Evolutionary conservation across 2,113 vertebrate species (phyloP).

Genomic region (Burhinus bistriatus): DNA sequence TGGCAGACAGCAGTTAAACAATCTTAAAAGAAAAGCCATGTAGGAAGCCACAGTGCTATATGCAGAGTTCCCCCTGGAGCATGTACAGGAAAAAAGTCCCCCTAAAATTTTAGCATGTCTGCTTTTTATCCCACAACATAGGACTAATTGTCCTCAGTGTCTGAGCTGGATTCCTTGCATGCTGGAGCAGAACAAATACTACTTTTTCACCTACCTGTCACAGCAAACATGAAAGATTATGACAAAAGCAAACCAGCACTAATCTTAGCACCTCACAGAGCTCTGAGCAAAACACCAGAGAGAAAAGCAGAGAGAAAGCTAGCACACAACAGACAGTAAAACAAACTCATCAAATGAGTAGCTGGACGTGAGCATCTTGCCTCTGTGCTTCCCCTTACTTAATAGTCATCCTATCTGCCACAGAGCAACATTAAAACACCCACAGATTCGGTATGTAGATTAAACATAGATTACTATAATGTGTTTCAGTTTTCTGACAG

Average conservation of each 20-base stretch:
- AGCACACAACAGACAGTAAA: neutral
- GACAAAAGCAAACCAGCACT: constrained; percentile 10
- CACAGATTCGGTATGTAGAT: rapidly evolving
- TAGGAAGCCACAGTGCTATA: neutral
- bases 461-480: neutral
- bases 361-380: neutral
- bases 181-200: constrained; percentile 34
- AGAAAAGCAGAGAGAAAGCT: neutral
- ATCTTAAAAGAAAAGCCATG: constrained; percentile 26
- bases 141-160: neutral
- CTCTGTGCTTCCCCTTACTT: neutral
- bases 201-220: constrained; percentile 37
- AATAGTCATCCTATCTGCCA: neutral
- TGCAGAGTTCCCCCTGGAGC: neutral
- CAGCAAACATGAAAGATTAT: constrained; percentile 10
- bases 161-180: neutral
- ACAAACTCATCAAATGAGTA: neutral
- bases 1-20: neutral
- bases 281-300: neutral
- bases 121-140: constrained; percentile 19
- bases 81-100: neutral
- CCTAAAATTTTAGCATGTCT: constrained; percentile 8
- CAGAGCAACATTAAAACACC: neutral
- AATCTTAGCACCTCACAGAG: constrained; percentile 22
- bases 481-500: neutral